These are phyloP conservation scores for Plagodis dolabraria DNA, from an alignment of 2,888 invertebrate species.

Conservation along the genomic window DNA sequence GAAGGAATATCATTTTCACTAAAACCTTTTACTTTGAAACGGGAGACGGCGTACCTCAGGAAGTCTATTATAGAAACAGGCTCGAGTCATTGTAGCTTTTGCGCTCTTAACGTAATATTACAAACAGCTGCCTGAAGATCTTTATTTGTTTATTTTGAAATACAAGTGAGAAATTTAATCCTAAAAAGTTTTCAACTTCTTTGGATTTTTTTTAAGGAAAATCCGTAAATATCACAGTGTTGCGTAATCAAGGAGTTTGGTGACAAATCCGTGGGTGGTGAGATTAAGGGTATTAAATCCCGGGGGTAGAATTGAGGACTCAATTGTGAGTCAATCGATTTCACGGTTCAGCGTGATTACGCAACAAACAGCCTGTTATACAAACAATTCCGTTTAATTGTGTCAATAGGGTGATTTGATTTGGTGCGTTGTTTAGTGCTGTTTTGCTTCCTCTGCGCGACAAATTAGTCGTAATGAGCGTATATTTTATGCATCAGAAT, in stretches of 20 bases:
- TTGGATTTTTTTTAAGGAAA: slow-evolving; percentile 29
- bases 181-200: slow-evolving; percentile 29
- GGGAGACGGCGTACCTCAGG: neutral
- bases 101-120: slow-evolving; percentile 7
- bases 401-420: slow-evolving; percentile 29
- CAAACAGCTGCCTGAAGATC: slow-evolving; percentile 27
- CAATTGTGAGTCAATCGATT: slow-evolving; percentile 48
- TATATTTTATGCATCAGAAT: too few species aligned
- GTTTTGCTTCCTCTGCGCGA: neutral
- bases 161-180: slow-evolving; percentile 36
- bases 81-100: slow-evolving; percentile 7
- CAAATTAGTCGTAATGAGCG: too few species aligned
- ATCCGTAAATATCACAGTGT: slow-evolving; percentile 36
- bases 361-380: slow-evolving; percentile 41
- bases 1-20: slow-evolving; percentile 9
- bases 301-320: slow-evolving; percentile 37
- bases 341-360: slow-evolving; percentile 42
- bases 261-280: slow-evolving; percentile 46
- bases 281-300: slow-evolving; percentile 51
- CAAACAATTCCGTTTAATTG: slow-evolving; percentile 41
- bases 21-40: slow-evolving; percentile 4
- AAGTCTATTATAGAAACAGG: slow-evolving; percentile 10
- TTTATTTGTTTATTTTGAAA: slow-evolving; percentile 33
- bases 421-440: slow-evolving; percentile 18
- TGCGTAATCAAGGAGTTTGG: slow-evolving; percentile 46